Evolutionary conservation across 2,888 invertebrate genomes (phyloP).

Genomic region (Drosophila kambysellisi): DNA sequence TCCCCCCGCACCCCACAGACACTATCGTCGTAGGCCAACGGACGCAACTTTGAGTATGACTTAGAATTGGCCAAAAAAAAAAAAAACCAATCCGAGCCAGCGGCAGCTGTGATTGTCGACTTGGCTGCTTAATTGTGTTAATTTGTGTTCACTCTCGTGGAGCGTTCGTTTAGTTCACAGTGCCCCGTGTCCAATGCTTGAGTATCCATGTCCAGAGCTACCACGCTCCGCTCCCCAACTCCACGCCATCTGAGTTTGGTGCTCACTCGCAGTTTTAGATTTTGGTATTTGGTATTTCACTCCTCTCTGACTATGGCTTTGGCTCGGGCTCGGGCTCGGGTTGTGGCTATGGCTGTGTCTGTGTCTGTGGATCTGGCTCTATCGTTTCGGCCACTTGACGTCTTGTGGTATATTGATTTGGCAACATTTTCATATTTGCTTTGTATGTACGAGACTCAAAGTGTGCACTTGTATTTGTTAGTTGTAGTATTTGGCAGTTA

Average conservation of each 20-base stretch:
- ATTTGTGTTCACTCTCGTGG: constrained; percentile 64
- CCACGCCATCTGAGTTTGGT: constrained; percentile 3
- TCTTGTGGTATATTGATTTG: constrained; percentile 70
- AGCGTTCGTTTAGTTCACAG: constrained; percentile 24
- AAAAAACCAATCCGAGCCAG: constrained; percentile 1
- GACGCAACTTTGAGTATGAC: constrained; percentile 17
- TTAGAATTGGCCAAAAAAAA: constrained; percentile 55
- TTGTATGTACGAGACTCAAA: constrained; percentile 50
- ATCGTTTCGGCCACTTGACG: constrained; percentile 43
- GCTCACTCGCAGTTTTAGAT: constrained; percentile 39
- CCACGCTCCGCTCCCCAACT: not conserved
- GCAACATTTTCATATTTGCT: constrained; percentile 77
- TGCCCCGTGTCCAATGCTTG: constrained; percentile 25
- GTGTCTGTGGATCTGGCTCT: not conserved
- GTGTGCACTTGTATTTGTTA: constrained; percentile 57
- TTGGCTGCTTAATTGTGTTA: constrained; percentile 66
- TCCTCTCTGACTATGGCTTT: constrained; percentile 5
- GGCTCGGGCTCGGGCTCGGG: not conserved
- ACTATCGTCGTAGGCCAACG: not conserved
- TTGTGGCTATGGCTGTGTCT: not conserved
- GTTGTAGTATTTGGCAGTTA: constrained; percentile 64
- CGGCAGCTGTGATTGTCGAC: constrained; percentile 35
- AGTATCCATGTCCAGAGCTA: constrained; percentile 44
- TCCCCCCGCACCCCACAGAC: not conserved
- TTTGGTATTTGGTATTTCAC: constrained; percentile 37